Evolutionary conservation across 2,888 invertebrate species (phyloP), one percentile per base, ranked within the genome.

Genomic region (Cotesia congregata): DNA sequence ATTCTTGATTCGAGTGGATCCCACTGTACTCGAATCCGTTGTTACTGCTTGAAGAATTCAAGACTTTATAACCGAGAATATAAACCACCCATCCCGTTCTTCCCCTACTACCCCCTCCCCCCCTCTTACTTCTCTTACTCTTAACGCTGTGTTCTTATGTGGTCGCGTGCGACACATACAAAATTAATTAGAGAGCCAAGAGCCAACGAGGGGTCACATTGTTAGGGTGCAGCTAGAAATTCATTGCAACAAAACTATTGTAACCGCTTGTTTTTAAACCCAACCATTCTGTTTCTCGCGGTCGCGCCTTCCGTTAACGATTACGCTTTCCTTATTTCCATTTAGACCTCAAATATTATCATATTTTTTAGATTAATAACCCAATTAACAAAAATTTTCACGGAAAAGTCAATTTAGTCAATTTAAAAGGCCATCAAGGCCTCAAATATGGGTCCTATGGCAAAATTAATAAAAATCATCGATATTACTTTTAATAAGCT

Each of bases 161-260:
- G 78, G 76, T 74, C 79, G 80, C 83, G 82, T 79, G 82, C 82
- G 80, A 82, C 83, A 83, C 83, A 86, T 86, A 85, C 80, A 86
- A 86, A 87, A 88, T 88, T 88, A 88, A 88, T 88, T 88, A 87
- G 87, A 88, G 83, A 50, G 50, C 12, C 50, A 12, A 7, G 7
- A 12, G 50, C 50, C 9, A 12, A 85, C 85, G 82, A 81, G 79
- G 82, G 83, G 84, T 83, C 80, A 74, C 65, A 65, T 64, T 40
- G 76, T 60, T 30, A 30, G 30, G 30, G 30, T 30, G 30, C 30
- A 30, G 30, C 30, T 30, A 30, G 30, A 30, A 30, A 30, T 30
- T 30, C 30, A 30, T 30, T 30, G 30, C 30, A 30, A 30, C 30
- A 30, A 30, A 30, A 30, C 30, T 3, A 30, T 30, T 30, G 30